Percentiles rank a stretch among this genome's conserved stretches.
phyloP scores from a whole-genome alignment of 2,888 invertebrate species.

The Drosophila buzzatii region DNA sequence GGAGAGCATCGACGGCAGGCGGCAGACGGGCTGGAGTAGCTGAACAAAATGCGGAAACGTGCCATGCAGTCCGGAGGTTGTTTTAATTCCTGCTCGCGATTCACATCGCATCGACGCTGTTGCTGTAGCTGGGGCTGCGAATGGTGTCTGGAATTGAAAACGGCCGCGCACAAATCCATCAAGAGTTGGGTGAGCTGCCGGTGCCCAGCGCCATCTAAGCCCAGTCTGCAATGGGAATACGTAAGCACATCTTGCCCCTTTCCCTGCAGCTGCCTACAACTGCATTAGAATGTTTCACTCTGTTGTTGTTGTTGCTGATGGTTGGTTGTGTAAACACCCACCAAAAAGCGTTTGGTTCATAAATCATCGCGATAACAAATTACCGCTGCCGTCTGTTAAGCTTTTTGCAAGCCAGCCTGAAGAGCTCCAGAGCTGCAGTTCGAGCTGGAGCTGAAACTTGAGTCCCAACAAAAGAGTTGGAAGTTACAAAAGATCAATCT shows the following conservation, averaged over 20 bases:
- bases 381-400: slow-evolving; percentile 79
- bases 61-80: slow-evolving; percentile 53
- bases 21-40: slow-evolving; percentile 6
- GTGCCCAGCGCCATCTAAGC: slow-evolving; percentile 70
- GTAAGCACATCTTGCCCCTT: neutral
- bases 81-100: slow-evolving; percentile 62
- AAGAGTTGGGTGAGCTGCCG: slow-evolving; percentile 51
- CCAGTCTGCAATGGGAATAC: slow-evolving; percentile 3
- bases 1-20: neutral
- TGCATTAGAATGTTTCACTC: slow-evolving; percentile 62
- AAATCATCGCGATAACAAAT: slow-evolving; percentile 84
- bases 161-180: slow-evolving; percentile 74
- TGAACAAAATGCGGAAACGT: slow-evolving; percentile 76
- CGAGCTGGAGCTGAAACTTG: slow-evolving; percentile 8
- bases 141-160: slow-evolving; percentile 45
- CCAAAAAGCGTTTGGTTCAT: slow-evolving; percentile 79
- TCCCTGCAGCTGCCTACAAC: neutral
- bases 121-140: slow-evolving; percentile 16
- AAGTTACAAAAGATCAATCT: slow-evolving; percentile 82
- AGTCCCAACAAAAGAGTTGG: slow-evolving; percentile 61
- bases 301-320: slow-evolving; percentile 27
- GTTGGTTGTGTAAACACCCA: slow-evolving; percentile 78
- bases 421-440: slow-evolving; percentile 12
- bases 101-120: slow-evolving; percentile 48
- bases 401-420: slow-evolving; percentile 14